Evolutionary conservation across 2,888 invertebrate genomes (phyloP).

Genomic region (Agriotes lineatus): DNA sequence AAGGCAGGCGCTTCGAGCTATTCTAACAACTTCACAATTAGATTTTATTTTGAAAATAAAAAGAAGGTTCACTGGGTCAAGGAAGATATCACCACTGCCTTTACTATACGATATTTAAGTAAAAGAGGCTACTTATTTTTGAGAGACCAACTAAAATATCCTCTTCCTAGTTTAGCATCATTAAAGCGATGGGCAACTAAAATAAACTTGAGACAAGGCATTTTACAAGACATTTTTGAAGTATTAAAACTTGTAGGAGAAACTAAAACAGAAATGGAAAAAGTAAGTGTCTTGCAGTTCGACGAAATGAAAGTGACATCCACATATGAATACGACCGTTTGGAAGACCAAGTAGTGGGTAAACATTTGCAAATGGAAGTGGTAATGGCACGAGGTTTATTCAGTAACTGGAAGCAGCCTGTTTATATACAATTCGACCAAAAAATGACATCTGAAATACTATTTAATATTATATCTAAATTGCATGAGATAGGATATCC

Average conservation of each 20-base stretch:
- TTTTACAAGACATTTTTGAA: background rate
- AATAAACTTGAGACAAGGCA: background rate
- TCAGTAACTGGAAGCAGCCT: conserved; percentile 1
- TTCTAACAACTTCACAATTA: no score
- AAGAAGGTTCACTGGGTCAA: no score
- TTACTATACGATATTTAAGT: no score
- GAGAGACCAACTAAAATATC: background rate
- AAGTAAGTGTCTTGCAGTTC: background rate
- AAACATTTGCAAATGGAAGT: conserved; percentile 8
- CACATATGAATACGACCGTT: background rate
- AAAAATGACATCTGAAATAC: conserved; percentile 18
- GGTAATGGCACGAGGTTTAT: background rate
- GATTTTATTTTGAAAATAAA: no score
- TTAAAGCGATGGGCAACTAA: background rate
- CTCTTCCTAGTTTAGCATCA: background rate
- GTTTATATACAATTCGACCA: background rate
- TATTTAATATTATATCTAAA: conserved; percentile 6
- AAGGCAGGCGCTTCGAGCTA: no score
- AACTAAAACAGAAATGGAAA: background rate
- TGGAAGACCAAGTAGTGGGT: background rate
- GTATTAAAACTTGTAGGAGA: background rate
- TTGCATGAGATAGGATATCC: conserved; percentile 19
- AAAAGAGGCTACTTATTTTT: no score
- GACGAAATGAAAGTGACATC: conserved; percentile 5
- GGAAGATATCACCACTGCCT: no score